Percentiles rank a stretch among this genome's conserved stretches.
Evolutionary conservation across 2,797 vertebrate species (phyloP).

Genomic region (Molossus molossus): DNA sequence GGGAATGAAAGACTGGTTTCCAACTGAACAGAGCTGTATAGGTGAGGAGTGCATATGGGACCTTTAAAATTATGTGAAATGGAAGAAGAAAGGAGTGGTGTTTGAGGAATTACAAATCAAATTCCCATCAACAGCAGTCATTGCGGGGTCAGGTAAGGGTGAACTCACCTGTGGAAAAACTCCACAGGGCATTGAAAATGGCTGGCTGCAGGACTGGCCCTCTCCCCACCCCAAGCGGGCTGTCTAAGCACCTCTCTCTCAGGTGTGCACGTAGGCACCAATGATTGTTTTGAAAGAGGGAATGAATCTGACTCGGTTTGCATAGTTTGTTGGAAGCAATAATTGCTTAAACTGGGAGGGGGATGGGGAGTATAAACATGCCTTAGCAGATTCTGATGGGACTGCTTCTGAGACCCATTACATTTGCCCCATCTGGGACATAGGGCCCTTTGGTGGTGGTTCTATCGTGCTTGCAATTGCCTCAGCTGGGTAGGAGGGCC

Average conservation of each 20-base stretch:
- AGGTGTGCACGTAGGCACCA: fast-evolving
- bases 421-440: neutral
- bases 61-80: neutral
- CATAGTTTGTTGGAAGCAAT: neutral
- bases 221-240: fast-evolving
- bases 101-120: neutral
- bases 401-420: neutral
- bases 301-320: neutral
- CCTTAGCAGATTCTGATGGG: neutral
- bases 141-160: neutral
- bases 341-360: neutral
- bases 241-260: neutral
- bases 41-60: neutral
- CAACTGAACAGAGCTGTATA: neutral
- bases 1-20: neutral
- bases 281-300: neutral
- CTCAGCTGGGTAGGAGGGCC: neutral
- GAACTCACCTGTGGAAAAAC: neutral
- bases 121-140: neutral
- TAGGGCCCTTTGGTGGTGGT: neutral
- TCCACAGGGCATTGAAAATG: neutral
- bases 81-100: neutral
- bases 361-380: neutral
- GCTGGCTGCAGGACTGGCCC: neutral
- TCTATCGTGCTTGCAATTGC: neutral